Base-by-base conservation (phyloP, 2,113 vertebrate species). In the Oryzias woworae region DNA sequence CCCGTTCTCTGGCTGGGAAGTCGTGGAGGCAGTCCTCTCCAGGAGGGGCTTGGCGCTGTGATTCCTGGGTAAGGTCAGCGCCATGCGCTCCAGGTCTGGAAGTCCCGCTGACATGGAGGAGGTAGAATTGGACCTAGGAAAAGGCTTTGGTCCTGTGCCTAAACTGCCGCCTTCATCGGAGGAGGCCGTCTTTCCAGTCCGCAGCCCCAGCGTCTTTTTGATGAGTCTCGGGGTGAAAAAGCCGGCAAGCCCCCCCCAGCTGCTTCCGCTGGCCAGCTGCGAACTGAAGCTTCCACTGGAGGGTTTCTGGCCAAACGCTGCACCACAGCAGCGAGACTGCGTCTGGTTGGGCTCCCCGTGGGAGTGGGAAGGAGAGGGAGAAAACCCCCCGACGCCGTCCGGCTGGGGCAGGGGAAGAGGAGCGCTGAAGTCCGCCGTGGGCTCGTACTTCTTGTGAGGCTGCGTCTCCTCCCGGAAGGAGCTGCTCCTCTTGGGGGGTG, bases 171-270 rank as follows among this genome's bases (percentile, higher is more conserved):
- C 72, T 61, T 96, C 97, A 58, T 98, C 97, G 57, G 81, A 85
- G 70, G 91, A 92, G 48, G 93, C 13, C 0, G 94, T 88, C 86
- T 97, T 98, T 71, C 97, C 96, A 44, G 95, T 93, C 89, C 95
- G 91, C 71, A 99, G 89, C 55, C 96, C 97, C 78, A 99, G 85
- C 1, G 97, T 98, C 92, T 95, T 98, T 93, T 99, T 99, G 86
- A 99, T 98, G 81, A 99, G 94, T 58, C 97, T 95, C 4, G 97
- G 97, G 1, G 97, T 99, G 71, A 99, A 99, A 91, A 99, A 98
- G 53, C 97, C 97, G 2, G 96, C 96, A 73, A 99, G 87, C 60
- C 96, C 95, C 5, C 94, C 93, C 97, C 96, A 98, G 73, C 95
- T 95, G 15, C 95, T 92, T 69, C 92, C 84, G 56, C 92, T 87